Evolutionary conservation across 2,797 vertebrate genomes (phyloP).

Genomic region (Lagorchestes hirsutus): DNA sequence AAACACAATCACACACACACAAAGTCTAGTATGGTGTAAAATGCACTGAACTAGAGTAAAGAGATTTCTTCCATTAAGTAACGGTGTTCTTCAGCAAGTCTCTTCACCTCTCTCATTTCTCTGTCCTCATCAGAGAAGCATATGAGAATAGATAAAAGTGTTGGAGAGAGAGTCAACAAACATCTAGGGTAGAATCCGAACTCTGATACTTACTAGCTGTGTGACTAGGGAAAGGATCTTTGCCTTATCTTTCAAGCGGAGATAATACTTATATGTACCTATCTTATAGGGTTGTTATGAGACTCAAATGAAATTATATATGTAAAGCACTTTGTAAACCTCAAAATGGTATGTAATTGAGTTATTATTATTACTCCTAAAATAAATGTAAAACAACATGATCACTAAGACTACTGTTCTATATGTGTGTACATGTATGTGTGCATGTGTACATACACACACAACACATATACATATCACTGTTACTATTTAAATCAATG

Average conservation of each 20-base stretch:
- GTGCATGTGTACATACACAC: not conserved
- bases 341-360: not conserved
- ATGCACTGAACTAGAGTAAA: not conserved
- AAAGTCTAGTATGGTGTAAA: not conserved
- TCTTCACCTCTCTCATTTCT: not conserved
- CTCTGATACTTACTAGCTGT: not conserved
- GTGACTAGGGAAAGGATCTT: slow-evolving; percentile 15
- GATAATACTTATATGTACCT: not conserved
- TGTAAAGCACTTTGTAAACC: not conserved
- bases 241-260: not conserved
- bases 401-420: not conserved
- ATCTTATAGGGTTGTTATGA: not conserved
- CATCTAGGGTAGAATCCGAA: not conserved
- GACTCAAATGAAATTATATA: not conserved
- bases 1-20: not conserved
- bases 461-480: not conserved
- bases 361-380: not conserved
- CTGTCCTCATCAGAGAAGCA: not conserved
- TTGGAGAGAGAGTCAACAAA: not conserved
- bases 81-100: not conserved
- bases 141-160: not conserved
- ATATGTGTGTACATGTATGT: not conserved
- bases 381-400: not conserved
- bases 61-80: not conserved
- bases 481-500: not conserved